Percentiles rank a stretch among this genome's conserved stretches.
Evolutionary conservation across 2,113 vertebrate genomes (phyloP).

Genomic region (Odocoileus virginianus): DNA sequence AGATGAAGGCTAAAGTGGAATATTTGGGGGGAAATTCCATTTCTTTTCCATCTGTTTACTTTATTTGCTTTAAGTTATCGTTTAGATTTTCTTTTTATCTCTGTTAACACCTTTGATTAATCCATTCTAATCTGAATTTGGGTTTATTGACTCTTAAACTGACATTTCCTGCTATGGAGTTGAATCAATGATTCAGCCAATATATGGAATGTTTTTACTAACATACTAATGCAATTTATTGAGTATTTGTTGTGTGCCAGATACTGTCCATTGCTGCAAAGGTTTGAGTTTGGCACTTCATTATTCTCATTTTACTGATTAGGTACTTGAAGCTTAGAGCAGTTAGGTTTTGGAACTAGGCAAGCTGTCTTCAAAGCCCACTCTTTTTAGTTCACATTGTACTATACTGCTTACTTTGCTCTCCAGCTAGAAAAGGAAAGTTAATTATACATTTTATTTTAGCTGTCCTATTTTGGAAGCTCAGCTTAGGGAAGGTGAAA

Average conservation of each 20-base stretch:
- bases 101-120: not conserved
- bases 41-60: not conserved
- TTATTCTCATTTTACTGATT: not conserved
- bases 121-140: not conserved
- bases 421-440: not conserved
- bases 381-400: not conserved
- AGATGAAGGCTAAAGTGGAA: not conserved
- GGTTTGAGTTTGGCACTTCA: not conserved
- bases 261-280: not conserved
- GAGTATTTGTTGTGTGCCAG: not conserved
- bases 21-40: not conserved
- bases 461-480: constrained; percentile 22
- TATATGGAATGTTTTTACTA: not conserved
- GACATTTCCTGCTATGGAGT: not conserved
- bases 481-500: not conserved
- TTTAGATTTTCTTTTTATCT: not conserved
- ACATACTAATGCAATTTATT: not conserved
- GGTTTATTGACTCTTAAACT: not conserved
- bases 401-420: constrained; percentile 17
- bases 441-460: constrained; percentile 32
- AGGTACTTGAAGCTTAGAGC: not conserved
- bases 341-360: not conserved
- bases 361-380: not conserved
- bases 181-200: not conserved
- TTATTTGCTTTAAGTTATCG: not conserved